These are phyloP conservation scores for Aegithalos caudatus DNA, from an alignment of 2,113 vertebrate species.

Conservation along the genomic window DNA sequence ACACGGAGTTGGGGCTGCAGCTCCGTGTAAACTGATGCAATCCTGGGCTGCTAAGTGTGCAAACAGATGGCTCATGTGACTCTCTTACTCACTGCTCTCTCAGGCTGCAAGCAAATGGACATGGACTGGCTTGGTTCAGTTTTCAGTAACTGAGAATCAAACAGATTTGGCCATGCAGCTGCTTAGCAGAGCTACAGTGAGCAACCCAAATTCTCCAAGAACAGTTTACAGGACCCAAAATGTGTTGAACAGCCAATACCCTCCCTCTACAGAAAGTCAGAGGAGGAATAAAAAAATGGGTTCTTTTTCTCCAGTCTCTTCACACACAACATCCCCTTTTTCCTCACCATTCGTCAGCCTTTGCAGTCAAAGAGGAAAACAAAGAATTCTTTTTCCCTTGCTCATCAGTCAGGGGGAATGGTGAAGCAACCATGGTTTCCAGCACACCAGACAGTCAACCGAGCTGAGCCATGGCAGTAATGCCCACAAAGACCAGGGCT, in stretches of 20 bases:
- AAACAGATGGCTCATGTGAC: constrained; percentile 32
- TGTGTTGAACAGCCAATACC: background rate
- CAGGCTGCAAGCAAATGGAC: background rate
- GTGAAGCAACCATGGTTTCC: background rate
- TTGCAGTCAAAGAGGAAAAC: background rate
- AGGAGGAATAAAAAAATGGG: background rate
- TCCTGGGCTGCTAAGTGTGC: background rate
- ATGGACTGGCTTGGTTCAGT: background rate
- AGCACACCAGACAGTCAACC: background rate
- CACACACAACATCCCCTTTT: background rate
- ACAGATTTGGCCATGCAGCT: background rate
- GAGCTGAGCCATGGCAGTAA: background rate
- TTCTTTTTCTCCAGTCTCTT: background rate
- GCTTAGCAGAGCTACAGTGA: background rate
- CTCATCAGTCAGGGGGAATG: background rate
- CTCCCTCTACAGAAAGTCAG: background rate
- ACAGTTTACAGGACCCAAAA: background rate
- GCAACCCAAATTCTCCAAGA: background rate
- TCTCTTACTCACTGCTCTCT: constrained; percentile 23
- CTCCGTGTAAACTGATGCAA: background rate
- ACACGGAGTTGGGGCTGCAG: background rate
- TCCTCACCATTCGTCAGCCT: background rate
- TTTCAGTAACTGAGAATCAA: background rate
- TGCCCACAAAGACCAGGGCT: accelerated
- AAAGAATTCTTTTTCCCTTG: constrained; percentile 32